Conservation (phyloP, 2,113 vertebrate genomes). For the Rattus rattus region DNA sequence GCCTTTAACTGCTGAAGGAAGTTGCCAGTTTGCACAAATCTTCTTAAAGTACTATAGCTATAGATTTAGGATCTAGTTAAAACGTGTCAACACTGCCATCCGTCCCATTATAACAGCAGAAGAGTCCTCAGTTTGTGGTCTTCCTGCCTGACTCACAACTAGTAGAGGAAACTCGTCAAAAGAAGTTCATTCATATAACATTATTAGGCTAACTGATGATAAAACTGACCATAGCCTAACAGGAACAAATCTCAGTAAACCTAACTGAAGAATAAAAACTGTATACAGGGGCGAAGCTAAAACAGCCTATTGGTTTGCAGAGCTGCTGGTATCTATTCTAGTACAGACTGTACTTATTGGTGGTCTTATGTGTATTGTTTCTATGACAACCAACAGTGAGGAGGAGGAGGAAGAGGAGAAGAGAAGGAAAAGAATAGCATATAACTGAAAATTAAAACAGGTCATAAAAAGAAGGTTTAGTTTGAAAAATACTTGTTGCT, state of each 20-base stretch:
- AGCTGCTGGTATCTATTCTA: neutral
- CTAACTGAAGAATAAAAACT: neutral
- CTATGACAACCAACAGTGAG: neutral
- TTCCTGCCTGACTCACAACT: neutral
- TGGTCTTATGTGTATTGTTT: neutral
- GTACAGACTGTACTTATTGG: neutral
- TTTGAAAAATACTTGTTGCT: neutral
- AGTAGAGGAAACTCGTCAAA: neutral
- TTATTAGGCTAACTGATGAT: neutral
- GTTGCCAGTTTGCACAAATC: neutral
- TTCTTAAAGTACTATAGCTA: neutral
- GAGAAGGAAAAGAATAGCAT: neutral
- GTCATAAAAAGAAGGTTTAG: neutral
- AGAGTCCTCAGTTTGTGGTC: neutral
- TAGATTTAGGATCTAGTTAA: neutral
- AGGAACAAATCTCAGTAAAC: neutral
- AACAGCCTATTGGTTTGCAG: neutral
- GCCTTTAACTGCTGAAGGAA: neutral
- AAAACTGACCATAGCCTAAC: neutral
- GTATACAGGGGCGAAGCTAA: neutral
- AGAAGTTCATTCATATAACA: neutral
- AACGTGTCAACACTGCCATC: neutral
- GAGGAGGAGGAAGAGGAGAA: no score
- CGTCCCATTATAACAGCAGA: neutral
- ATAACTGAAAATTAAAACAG: neutral